Evolutionary conservation across 2,113 vertebrate species (phyloP), one percentile per base, ranked within the genome.

Genomic region (Grallaria varia): DNA sequence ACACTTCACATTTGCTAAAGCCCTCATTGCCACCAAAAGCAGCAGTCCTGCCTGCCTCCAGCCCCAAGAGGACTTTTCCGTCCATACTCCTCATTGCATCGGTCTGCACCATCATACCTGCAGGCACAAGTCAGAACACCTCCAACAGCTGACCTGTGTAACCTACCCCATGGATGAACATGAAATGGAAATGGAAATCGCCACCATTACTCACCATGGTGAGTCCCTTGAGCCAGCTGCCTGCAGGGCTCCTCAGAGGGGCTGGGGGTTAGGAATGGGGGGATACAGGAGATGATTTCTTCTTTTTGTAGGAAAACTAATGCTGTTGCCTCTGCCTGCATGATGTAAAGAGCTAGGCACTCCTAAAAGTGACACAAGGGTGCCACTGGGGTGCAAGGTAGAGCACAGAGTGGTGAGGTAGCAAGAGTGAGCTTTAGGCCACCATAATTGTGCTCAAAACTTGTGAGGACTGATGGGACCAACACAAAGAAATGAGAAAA

Each of bases 181-280:
- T 11, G 27, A 49, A 64, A 40, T 74, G 80, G 59, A 76, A 62
- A 53, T 23, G 50, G 49, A 60, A 89, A 35, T 82, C 28, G 8
- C 68, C 5, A 0, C 14, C 0, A 0, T 14, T 0, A 0, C 72
- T 80, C 33, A 25, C 20, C 19, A 7, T 0, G 2, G 62, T 35
- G 58, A 20, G 40, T 53, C 13, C 31, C 13, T 39, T 55, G 69
- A 77, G 69, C 64, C 4, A 3, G 27, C 69, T 88, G 28, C 47
- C 81, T 75, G 50, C 0, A 0, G 18, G 39, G 68, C 75, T 90
- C 37, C 6, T 2, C 2, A 0, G 6, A 71, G 66, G 30, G 42
- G 23, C 73, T 23, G 18, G 16, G 31, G 14, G 18, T 81, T 62
- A 72, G n/a, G 47, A 91, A 20, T 0, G 0, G 2, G 17, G 19